These are phyloP conservation scores for Myrmophylax atrothorax DNA, from an alignment of 2,113 vertebrate genomes.

Conservation along the genomic window DNA sequence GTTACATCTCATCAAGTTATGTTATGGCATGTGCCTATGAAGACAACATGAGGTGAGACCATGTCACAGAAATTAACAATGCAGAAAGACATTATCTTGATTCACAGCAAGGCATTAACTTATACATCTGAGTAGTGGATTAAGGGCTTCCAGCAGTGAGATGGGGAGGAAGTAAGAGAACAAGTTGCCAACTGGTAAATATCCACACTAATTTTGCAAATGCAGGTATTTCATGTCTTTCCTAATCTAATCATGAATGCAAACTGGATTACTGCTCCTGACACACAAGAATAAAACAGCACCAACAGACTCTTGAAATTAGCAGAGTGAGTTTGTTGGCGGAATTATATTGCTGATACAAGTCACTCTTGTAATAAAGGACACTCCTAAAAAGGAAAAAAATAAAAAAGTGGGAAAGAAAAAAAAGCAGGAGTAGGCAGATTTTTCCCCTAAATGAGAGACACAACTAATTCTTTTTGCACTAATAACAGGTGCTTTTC, in stretches of 20 bases:
- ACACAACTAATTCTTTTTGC: background rate
- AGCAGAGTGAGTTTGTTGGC: background rate
- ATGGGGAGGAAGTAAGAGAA: conserved; percentile 28
- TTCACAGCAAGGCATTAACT: conserved; percentile 36
- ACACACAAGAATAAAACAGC: conserved; percentile 58
- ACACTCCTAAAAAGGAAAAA: background rate
- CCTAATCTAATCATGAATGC: conserved; percentile 63
- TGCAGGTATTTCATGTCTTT: conserved; percentile 64
- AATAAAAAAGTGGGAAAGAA: background rate
- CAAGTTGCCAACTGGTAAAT: conserved; percentile 63
- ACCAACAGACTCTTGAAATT: conserved; percentile 7
- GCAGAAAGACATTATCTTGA: conserved; percentile 51
- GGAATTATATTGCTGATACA: background rate
- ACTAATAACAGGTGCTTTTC: background rate
- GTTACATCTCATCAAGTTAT: conserved; percentile 29
- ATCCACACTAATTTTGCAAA: conserved; percentile 64
- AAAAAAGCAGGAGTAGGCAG: background rate
- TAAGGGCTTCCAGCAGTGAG: conserved; percentile 50
- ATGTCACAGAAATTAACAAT: conserved; percentile 44
- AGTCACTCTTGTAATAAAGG: background rate
- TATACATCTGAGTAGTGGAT: conserved; percentile 32
- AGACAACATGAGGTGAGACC: conserved; percentile 40
- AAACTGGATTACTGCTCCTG: conserved; percentile 55
- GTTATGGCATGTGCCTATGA: background rate
- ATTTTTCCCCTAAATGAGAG: background rate